Base-by-base conservation (phyloP, 2,888 invertebrate genomes). In the Lithophane socia region DNA sequence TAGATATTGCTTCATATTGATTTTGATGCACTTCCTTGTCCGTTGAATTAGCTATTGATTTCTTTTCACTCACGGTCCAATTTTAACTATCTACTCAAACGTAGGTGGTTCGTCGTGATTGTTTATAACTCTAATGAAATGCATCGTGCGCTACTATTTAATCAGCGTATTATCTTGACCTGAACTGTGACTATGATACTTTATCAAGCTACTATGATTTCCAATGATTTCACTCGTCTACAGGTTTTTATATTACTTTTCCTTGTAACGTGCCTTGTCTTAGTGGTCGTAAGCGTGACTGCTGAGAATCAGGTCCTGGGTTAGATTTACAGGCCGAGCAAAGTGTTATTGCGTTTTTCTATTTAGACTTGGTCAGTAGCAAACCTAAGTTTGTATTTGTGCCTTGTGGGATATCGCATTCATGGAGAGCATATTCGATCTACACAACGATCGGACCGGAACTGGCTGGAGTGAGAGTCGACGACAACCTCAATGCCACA, bases 1-100 rank as follows among this genome's bases (percentile, higher is more conserved):
- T 29, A 85, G 9, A 72, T 47, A 77, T 7, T 65, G 70, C 72
- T 88, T 87, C 91, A 91, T 90, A 49, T 73, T 90, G 12, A 71
- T 73, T 71, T 67, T 54, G 2, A 18, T 49, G n/a, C 60, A 75
- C 44, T 64, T 68, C 13, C n/a, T 63, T 37, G 13, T 37, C 29
- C 13, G 49, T 64, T 58, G 10, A 37, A 24, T 42, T 44, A 47
- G 1, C 54, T 56, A 9, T 8, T 52, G 18, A 52, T 52, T 52
- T 52, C 3, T 52, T 52, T 77, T 69, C 37, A 49, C 58, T n/a
- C 16, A 7, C 2, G 1, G 2, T 44, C 3, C 12, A 44, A 71
- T 18, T 73, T 56, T 47, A 37, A 56, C 44, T 68, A n/a, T 68
- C 3, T 54, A 68, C n/a, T 37, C 7, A 68, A n/a, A 58, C 12